Conservation (phyloP, 1,140 invertebrate genomes). For the Eriosoma lanigerum region DNA sequence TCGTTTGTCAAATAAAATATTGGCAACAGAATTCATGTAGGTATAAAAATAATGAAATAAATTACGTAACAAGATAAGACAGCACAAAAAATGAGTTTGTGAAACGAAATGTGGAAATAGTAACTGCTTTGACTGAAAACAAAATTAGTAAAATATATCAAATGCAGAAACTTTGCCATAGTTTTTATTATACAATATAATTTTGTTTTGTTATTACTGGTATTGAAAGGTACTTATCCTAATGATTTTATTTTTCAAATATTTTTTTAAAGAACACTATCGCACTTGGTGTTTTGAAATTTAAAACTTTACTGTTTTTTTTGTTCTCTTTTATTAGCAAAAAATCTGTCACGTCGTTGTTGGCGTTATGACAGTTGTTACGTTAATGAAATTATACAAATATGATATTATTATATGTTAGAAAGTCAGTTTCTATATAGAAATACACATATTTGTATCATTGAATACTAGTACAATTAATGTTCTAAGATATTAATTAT, state of each 20-base stretch:
- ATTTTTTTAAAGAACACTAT: no score
- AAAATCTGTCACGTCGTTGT: no score
- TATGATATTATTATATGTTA: no score
- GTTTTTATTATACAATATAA: background rate
- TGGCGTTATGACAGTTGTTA: no score
- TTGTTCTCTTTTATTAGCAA: no score
- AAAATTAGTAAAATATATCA: slow-evolving; percentile 38
- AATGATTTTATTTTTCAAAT: slow-evolving; percentile 22
- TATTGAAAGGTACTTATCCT: background rate
- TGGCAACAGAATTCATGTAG: background rate
- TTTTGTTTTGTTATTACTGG: background rate
- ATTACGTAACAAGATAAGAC: slow-evolving; percentile 35
- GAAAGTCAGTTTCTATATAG: no score
- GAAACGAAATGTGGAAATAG: slow-evolving; percentile 18
- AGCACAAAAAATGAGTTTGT: slow-evolving; percentile 30
- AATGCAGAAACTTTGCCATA: background rate
- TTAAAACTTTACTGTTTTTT: slow-evolving; percentile 1
- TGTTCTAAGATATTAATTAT: no score
- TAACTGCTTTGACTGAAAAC: background rate
- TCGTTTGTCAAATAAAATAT: background rate
- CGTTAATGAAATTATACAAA: no score
- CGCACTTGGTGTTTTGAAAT: slow-evolving; percentile 26
- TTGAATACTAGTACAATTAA: no score
- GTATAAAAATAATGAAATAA: slow-evolving; percentile 2
- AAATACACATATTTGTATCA: no score